A percentile compares a stretch with the other conserved stretches of the same genome.
These are phyloP conservation scores for Acanthis flammea DNA, from an alignment of 2,797 vertebrate genomes.

Conservation along the genomic window DNA sequence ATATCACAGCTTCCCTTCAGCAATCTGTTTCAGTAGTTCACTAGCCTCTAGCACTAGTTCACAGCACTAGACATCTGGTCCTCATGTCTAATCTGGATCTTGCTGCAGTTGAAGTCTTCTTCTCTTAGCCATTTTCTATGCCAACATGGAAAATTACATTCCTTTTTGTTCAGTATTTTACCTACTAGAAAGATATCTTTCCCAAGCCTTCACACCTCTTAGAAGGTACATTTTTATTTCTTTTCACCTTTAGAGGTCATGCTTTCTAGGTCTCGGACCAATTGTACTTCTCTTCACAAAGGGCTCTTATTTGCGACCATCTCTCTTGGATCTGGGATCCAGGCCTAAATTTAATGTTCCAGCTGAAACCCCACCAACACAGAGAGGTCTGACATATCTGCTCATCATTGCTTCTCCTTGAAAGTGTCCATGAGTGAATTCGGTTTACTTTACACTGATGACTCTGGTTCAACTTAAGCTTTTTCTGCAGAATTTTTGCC, in stretches of 20 bases:
- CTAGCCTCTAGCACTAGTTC: neutral
- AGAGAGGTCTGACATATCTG: neutral
- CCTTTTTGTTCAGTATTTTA: neutral
- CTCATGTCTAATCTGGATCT: neutral
- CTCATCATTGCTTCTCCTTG: neutral
- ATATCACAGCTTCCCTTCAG: neutral
- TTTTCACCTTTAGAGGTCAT: neutral
- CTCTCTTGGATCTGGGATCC: neutral
- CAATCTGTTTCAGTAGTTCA: neutral
- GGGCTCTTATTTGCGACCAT: neutral
- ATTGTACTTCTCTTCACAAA: neutral
- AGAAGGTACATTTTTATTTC: neutral
- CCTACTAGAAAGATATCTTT: neutral
- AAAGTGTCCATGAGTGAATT: neutral
- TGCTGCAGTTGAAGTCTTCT: neutral
- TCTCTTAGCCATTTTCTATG: neutral
- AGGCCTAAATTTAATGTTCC: neutral
- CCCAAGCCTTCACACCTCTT: neutral
- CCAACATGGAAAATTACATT: neutral
- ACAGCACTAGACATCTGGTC: neutral
- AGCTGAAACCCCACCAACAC: neutral
- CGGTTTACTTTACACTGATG: neutral
- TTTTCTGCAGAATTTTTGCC: neutral
- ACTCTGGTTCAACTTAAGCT: neutral
- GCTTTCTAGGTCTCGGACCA: neutral